Base-by-base conservation (phyloP, 2,888 invertebrate genomes). In the Melieria crassipennis region DNA sequence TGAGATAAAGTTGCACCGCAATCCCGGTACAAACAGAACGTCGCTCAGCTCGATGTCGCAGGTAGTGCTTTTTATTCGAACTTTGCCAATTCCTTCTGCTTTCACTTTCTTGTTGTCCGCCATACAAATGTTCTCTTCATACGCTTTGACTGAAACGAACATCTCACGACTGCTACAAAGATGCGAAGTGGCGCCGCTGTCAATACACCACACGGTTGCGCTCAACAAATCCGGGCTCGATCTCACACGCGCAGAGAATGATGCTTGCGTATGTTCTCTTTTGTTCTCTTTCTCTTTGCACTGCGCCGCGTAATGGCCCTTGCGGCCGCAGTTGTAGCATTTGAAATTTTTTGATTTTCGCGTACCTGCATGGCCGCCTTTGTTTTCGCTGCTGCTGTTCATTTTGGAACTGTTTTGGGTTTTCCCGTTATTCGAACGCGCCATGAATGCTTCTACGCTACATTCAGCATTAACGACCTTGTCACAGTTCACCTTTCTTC, bases 241-340 rank as follows among this genome's bases (percentile, higher is more conserved):
- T 10, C 7, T 11, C 13, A 13, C 9, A 13, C 7, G 13, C 56
- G 13, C 56, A 56, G 56, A 56, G 56, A 56, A 56, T 13, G 13
- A 56, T 56, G 13, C 56, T 13, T 56, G 56, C 56, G 11, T 56
- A n/a, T 56, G 56, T 1, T 56, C 56, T 56, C 56, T 10, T 13
- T 56, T 56, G 7, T 48, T 70, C 61, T 69, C 55, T 45, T 30
- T 60, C 11, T 70, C 60, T 68, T 42, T 73, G 48, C 75, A 73
- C n/a, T 74, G 71, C 6, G 68, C 69, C 52, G 71, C 72, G n/a
- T 62, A 74, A 45, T 74, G 73, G 9, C 74, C 75, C 55, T 52
- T 74, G 47, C 58, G 52, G 42, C 64, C 72, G 46, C 74, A 72
- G 55, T 63, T 73, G 55, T 67, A 73, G 48, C 71, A 73, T 55